phyloP scores from a whole-genome alignment of 1,140 invertebrate genomes.

The Drosophila tropicalis region DNA sequence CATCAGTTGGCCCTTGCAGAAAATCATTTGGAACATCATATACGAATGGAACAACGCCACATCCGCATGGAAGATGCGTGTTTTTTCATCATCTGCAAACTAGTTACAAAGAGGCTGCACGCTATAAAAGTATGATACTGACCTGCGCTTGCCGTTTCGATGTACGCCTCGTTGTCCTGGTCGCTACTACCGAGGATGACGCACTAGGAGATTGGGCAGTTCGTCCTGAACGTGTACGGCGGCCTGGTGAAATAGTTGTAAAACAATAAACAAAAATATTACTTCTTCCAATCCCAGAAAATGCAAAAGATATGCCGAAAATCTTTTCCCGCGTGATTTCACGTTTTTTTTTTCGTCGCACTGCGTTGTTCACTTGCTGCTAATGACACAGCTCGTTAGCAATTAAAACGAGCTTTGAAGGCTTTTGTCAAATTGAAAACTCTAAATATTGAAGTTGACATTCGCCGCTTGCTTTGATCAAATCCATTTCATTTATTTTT shows the following conservation, averaged over 20 bases:
- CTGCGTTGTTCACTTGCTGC: slow-evolving; percentile 6
- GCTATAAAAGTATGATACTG: slow-evolving; percentile 39
- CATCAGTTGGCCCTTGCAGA: slow-evolving; percentile 83
- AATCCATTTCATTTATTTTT: slow-evolving; percentile 4
- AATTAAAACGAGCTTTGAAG: background rate
- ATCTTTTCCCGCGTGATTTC: slow-evolving; percentile 55
- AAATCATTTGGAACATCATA: slow-evolving; percentile 73
- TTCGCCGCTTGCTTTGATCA: slow-evolving; percentile 9
- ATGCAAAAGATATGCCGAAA: slow-evolving; percentile 26
- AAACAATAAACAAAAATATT: slow-evolving; percentile 6
- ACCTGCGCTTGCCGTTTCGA: slow-evolving; percentile 69
- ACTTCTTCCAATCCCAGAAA: slow-evolving; percentile 26
- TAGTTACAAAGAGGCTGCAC: background rate
- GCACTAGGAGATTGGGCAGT: slow-evolving; percentile 42
- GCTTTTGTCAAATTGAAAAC: background rate
- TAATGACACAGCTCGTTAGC: background rate
- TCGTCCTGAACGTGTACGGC: slow-evolving; percentile 77
- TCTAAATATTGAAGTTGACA: slow-evolving; percentile 8
- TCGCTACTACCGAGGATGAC: slow-evolving; percentile 25
- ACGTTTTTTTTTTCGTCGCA: slow-evolving; percentile 28
- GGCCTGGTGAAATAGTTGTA: slow-evolving; percentile 46
- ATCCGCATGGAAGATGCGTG: slow-evolving; percentile 66
- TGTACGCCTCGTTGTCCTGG: slow-evolving; percentile 62
- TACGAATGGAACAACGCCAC: slow-evolving; percentile 81
- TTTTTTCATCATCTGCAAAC: slow-evolving; percentile 64